Base-by-base conservation (phyloP, 1,140 invertebrate species). In the Bradysia coprophila region DNA sequence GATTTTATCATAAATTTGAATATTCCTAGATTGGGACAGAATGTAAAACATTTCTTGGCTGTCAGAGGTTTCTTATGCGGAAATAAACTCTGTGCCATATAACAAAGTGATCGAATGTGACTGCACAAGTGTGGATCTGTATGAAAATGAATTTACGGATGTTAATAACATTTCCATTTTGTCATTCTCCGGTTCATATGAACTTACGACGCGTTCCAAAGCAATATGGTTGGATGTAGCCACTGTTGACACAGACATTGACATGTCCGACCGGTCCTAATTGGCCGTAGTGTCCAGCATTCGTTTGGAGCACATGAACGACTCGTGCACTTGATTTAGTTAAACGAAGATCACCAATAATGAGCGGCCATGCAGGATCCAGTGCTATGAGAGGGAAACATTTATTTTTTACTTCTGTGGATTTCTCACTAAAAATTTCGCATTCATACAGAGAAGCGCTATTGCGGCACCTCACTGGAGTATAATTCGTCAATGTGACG, bases 231-330 rank as follows among this genome's bases (percentile, higher is more conserved):
- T 81, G 78, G 33, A 71, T 63, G 47, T 74, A 66, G 6, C 78
- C 78, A 0, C 78, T 79, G 49, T 82, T 82, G 8, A 82, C 68
- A 48, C 79, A 83, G 51, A 83, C 75, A 56, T 83, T 78, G 0
- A 78, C 73, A 51, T 79, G 75, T 1, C 79, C 78, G 8, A 76
- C 63, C 6, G 72, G 61, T 3, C 75, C 73, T 0, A 66, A 64
- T 49, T 81, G 77, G 0, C 79, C 79, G 49, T 81, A 83, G 31
- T 74, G 70, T 0, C 78, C 78, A 0, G 79, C 77, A 50, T 81
- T 82, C 0, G 80, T 82, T 51, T 82, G 80, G 1, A 82, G 65
- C 10, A 81, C 73, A 51, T 81, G 72, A 3, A 83, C 80, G 3
- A 76, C 75, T 19, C 71, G 64, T 2, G 78, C 78, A 45, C 81